Base-by-base conservation (phyloP, 1,140 invertebrate species). In the Rhyzopertha dominica region DNA sequence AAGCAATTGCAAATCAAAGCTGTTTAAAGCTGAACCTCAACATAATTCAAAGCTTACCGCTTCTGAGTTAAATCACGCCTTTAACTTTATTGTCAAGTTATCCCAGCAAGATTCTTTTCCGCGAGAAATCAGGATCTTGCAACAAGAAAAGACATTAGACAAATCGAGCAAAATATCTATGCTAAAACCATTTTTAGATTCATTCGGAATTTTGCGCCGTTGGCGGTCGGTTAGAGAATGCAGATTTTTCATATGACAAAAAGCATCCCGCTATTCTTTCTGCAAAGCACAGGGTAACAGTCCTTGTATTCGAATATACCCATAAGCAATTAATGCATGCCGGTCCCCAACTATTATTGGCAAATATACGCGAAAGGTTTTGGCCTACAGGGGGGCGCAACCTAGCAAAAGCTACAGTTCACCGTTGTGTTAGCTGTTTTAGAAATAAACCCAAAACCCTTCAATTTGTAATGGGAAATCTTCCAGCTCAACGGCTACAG, bases 221-320 rank as follows among this genome's bases (percentile, higher is more conserved):
- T 0, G 68, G 69, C 2, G 66, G 70, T 17, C 49, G 70, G 41
- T n/a, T 72, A n/a, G n/a, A n/a, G n/a, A n/a, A n/a, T n/a, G n/a
- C n/a, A n/a, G n/a, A n/a, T n/a, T n/a, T n/a, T n/a, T n/a, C n/a
- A n/a, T n/a, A n/a, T n/a, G n/a, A n/a, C n/a, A n/a, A n/a, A n/a
- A n/a, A n/a, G n/a, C n/a, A n/a, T n/a, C n/a, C n/a, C n/a, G n/a
- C n/a, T n/a, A n/a, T n/a, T n/a, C n/a, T 46, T 22, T 45, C 19
- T 8, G 16, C 43, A 7, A 30, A 37, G 30, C 8, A 26, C 16
- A 19, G 52, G 52, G 20, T 57, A 12, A 55, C 61, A 10, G 40
- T 26, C 32, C 25, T 65, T 1, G 9, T 62, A 12, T 35, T 60
- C 14, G 23, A 43, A 43, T 5, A 47, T 7, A 53, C 56, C 31